phyloP scores from a whole-genome alignment of 2,888 invertebrate species.

The Acleris sparsana region DNA sequence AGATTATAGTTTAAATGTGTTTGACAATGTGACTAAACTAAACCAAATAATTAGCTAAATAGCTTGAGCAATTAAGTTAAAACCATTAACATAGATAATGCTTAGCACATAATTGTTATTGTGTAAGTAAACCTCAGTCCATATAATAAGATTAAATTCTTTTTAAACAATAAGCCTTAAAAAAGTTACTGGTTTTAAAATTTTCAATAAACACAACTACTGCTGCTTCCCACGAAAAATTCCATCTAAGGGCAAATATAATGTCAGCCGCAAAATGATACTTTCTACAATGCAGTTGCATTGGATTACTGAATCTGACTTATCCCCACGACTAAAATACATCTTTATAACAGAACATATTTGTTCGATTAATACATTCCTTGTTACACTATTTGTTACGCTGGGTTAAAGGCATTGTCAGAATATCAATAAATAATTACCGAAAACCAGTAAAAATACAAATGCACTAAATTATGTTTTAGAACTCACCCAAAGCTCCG shows the following conservation, averaged over 20 bases:
- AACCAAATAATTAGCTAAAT: constrained; percentile 18
- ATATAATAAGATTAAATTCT: background rate
- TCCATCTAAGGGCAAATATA: constrained; percentile 22
- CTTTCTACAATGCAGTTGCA: constrained; percentile 29
- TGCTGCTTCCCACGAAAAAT: constrained; percentile 24
- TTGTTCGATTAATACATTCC: background rate
- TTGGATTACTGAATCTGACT: too few species aligned
- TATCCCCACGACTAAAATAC: constrained; percentile 14
- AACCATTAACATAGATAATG: constrained; percentile 12
- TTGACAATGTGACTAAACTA: background rate
- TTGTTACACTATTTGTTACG: background rate
- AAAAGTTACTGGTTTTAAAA: background rate
- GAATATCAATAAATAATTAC: constrained; percentile 3
- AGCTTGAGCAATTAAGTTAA: constrained; percentile 22
- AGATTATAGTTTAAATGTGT: too few species aligned
- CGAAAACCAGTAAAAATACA: constrained; percentile 23
- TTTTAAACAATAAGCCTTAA: background rate
- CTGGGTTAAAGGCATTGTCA: background rate
- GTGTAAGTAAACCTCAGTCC: background rate
- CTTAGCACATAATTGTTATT: constrained; percentile 9
- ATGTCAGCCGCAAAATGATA: constrained; percentile 13
- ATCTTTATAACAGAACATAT: background rate
- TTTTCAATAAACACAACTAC: background rate
- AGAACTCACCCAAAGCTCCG: constrained; percentile 86
- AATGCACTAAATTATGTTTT: constrained; percentile 35